Evolutionary conservation across 2,797 vertebrate species (phyloP), one percentile per base, ranked within the genome.

Genomic region (Scleropages formosus): DNA sequence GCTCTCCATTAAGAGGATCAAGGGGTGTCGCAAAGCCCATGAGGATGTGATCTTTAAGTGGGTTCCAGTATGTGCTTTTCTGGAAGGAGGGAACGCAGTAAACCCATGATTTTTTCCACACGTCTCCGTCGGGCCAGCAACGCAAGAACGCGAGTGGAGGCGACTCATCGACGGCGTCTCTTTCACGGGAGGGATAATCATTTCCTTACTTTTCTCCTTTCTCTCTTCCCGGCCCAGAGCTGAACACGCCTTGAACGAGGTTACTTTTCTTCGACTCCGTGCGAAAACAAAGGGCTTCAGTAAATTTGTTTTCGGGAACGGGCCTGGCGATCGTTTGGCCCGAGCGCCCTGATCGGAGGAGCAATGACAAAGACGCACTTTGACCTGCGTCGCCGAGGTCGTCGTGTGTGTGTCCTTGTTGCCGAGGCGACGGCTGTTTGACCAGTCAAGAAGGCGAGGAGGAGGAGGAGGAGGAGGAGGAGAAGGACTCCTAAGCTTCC

Each of bases 321-420:
- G 71, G 20, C 59, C 47, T 24, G 72, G 53, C 60, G 26, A 61
- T 16, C 15, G 59, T 61, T 15, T 22, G 27, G 24, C 10, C 10
- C 31, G 53, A 11, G 58, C 47, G 26, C 56, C 31, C 44, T 44
- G 61, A 72, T 64, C 72, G 75, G 75, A 44, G 61, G 51, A 59
- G 9, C 51, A 65, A 27, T 2, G 16, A 71, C 59, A 53, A 60
- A 64, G 61, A 62, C 59, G 56, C 44, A 13, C 68, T 44, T 51
- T 77, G 75, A 77, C 75, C 69, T 72, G 26, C 68, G 71, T 76
- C 27, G 63, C 47, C 61, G 58, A 31, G 71, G 63, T 73, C 13
- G 24, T 26, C 62, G 31, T 77, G 49, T 73, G 72, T 62, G 63
- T 26, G 26, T 22, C 16, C 71, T 68, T 65, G 71, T 77, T 77